Evolutionary conservation across 1,140 invertebrate species (phyloP).

Genomic region (Apis dorsata): DNA sequence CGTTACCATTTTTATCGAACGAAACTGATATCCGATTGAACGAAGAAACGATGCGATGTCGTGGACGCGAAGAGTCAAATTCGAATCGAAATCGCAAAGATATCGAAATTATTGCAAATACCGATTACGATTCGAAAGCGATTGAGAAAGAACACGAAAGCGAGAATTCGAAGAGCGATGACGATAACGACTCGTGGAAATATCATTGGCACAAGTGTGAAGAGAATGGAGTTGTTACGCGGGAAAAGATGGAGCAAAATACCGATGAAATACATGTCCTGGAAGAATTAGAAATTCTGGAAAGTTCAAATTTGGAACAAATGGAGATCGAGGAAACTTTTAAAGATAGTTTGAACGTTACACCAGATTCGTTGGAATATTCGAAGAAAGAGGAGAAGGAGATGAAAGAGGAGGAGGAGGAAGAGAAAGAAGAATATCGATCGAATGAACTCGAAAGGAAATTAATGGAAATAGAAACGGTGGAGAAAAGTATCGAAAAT

Average conservation of each 20-base stretch:
- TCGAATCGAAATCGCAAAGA: neutral
- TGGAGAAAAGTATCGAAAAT: slow-evolving; percentile 65
- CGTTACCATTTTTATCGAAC: slow-evolving; percentile 68
- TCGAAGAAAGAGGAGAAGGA: neutral
- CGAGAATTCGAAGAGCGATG: neutral
- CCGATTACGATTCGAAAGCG: neutral
- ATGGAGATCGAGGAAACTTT: slow-evolving; percentile 55
- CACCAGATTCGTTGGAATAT: slow-evolving; percentile 68
- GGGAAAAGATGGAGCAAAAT: neutral
- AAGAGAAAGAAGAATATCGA: neutral
- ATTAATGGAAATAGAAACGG: slow-evolving; percentile 68
- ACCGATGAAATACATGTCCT: neutral
- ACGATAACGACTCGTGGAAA: neutral
- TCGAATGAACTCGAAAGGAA: slow-evolving; percentile 58
- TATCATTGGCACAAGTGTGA: neutral
- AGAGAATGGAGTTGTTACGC: neutral
- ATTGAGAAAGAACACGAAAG: too few species aligned
- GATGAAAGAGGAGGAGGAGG: neutral
- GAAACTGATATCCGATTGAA: slow-evolving; percentile 15
- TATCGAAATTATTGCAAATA: too few species aligned
- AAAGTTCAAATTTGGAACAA: neutral
- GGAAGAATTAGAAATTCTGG: neutral
- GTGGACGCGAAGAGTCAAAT: neutral
- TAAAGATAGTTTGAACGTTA: slow-evolving; percentile 69
- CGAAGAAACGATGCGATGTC: neutral